Evolutionary conservation across 2,113 vertebrate genomes (phyloP), one percentile per base, ranked within the genome.

Genomic region (Rhipidura dahli): DNA sequence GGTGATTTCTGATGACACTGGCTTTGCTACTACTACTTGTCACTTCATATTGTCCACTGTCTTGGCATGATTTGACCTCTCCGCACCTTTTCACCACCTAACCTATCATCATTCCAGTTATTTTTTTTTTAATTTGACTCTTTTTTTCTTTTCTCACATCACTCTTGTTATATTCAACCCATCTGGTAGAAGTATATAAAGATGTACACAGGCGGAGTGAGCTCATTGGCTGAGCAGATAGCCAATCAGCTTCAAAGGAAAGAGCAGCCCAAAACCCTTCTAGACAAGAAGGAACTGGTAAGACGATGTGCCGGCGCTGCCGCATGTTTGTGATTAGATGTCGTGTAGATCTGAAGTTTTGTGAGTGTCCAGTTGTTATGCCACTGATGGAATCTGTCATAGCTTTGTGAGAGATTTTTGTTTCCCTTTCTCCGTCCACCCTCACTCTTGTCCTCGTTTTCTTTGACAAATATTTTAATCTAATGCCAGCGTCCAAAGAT

Each of bases 181-280:
- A 94, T 93, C 97, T 96, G 87, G 84, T 98, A 99, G 99, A 98
- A 98, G 97, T 99, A 98, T 97, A 98, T 99, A 98, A 99, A 98
- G 99, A 99, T 99, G 99, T 99, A 99, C 98, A 99, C 99, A 76
- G 99, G 99, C 90, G 99, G 99, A 94, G 99, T 99, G 98, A 99
- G 98, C 99, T 99, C 98, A 94, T 97, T 99, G 99, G 98, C 99
- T 98, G 98, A 99, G 97, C 99, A 99, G 98, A 98, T 99, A 99
- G 98, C 98, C 98, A 98, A 91, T 99, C 99, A 99, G 98, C 99
- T 99, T 98, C 98, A 99, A 96, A 98, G 98, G 97, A 99, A 98
- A 98, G 98, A 99, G 83, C 98, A 98, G 16, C 98, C 98, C 97
- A 98, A 98, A 98, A 97, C 98, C 96, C 97, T 98, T 96, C 98